Evolutionary conservation across 2,888 invertebrate species (phyloP).

Genomic region (Chouioia cunea): DNA sequence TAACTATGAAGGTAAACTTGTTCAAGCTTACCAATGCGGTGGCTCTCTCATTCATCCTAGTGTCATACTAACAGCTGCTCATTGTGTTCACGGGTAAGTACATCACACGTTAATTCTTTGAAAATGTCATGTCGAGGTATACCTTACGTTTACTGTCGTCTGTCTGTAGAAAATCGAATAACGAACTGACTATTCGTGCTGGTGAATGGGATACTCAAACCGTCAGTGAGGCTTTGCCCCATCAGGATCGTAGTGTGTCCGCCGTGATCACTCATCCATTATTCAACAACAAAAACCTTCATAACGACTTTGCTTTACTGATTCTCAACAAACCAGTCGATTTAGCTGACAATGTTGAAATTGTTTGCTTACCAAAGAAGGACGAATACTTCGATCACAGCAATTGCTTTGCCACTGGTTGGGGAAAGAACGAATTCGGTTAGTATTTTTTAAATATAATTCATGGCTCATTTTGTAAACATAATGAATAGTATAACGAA

Average conservation of each 20-base stretch:
- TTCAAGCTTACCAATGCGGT: conserved; percentile 40
- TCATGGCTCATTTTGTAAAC: no score
- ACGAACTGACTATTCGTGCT: conserved; percentile 30
- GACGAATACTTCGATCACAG: conserved; percentile 11
- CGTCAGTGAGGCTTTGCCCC: conserved; percentile 26
- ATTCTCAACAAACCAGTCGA: conserved; percentile 28
- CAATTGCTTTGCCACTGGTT: conserved; percentile 40
- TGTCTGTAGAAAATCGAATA: conserved; percentile 1
- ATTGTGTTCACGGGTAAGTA: conserved; percentile 38
- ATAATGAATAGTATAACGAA: neutral
- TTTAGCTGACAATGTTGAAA: conserved; percentile 42
- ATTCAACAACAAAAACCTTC: conserved; percentile 1
- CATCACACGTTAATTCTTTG: neutral
- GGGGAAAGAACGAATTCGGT: conserved; percentile 45
- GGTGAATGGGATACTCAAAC: conserved; percentile 48
- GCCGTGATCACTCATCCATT: conserved; percentile 20
- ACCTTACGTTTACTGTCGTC: neutral
- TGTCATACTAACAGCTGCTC: conserved; percentile 43
- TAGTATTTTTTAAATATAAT: neutral
- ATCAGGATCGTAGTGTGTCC: conserved; percentile 38
- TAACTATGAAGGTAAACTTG: neutral
- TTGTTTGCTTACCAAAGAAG: conserved; percentile 57
- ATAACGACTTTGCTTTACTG: conserved; percentile 42
- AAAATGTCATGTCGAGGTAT: neutral
- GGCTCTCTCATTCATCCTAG: conserved; percentile 39